A percentile compares a stretch with the other conserved stretches of the same genome.
phyloP scores from a whole-genome alignment of 2,797 vertebrate species.

The Acomys russatus region DNA sequence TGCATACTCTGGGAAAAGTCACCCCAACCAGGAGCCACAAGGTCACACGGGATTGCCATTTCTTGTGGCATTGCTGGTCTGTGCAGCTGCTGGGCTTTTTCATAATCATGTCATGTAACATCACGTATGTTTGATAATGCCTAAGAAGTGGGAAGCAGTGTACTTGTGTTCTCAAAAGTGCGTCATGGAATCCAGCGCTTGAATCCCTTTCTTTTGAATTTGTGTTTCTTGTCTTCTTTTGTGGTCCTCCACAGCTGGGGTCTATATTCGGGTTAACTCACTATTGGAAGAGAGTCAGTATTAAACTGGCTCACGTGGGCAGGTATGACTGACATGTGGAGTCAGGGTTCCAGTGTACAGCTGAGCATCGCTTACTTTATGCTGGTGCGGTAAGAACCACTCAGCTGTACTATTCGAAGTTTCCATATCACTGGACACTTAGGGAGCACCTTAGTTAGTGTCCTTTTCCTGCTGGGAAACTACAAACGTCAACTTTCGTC shows the following conservation, averaged over 20 bases:
- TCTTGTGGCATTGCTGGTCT: background rate
- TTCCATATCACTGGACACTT: background rate
- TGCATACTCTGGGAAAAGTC: background rate
- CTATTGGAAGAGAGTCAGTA: background rate
- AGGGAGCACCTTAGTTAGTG: background rate
- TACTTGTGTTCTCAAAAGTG: background rate
- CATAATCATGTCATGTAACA: background rate
- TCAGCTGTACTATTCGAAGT: accelerated
- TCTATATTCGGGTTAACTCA: background rate
- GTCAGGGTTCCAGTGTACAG: background rate
- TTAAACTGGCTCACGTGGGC: background rate
- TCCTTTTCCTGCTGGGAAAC: background rate
- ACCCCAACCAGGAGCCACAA: background rate
- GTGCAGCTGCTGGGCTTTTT: background rate
- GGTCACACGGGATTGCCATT: background rate
- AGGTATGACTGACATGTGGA: background rate
- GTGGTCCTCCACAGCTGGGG: background rate
- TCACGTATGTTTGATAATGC: background rate
- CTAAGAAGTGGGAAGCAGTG: background rate
- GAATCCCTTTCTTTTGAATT: background rate
- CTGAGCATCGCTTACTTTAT: background rate
- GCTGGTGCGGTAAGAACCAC: background rate
- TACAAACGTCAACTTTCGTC: background rate
- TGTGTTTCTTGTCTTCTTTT: background rate
- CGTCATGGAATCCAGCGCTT: background rate